phyloP scores from a whole-genome alignment of 1,140 invertebrate genomes.

The Drosophila ogumai region DNA sequence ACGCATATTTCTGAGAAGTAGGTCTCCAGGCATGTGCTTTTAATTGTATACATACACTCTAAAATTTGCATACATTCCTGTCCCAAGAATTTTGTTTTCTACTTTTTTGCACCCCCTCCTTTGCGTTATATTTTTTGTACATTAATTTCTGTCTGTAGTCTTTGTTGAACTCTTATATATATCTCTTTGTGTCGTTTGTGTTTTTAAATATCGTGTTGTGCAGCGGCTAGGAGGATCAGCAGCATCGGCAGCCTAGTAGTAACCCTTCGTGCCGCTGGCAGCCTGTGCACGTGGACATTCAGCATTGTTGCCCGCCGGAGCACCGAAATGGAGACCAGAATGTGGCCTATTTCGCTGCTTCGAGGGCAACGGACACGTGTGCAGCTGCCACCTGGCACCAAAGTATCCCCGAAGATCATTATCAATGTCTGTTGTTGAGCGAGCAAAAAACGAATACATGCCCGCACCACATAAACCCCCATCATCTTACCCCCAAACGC shows the following conservation, averaged over 20 bases:
- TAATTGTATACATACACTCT: slow-evolving; percentile 46
- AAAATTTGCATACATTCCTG: slow-evolving; percentile 73
- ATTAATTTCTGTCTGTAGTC: slow-evolving; percentile 55
- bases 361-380: slow-evolving; percentile 47
- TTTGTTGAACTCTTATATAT: slow-evolving; percentile 51
- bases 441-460: slow-evolving; percentile 45
- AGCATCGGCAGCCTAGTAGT: slow-evolving; percentile 14
- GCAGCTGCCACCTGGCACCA: slow-evolving; percentile 56
- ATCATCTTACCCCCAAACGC: slow-evolving; percentile 4
- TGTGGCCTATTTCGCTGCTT: slow-evolving; percentile 64
- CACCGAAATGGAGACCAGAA: slow-evolving; percentile 57
- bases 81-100: slow-evolving; percentile 55
- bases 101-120: slow-evolving; percentile 11
- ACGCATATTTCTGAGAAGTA: slow-evolving; percentile 44
- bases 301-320: slow-evolving; percentile 67
- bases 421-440: slow-evolving; percentile 70
- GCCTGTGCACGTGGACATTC: slow-evolving; percentile 42
- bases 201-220: slow-evolving; percentile 50
- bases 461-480: slow-evolving; percentile 23
- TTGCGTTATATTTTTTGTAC: slow-evolving; percentile 31
- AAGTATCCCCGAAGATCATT: slow-evolving; percentile 7
- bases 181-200: slow-evolving; percentile 58
- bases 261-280: slow-evolving; percentile 44
- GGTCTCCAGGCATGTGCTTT: slow-evolving; percentile 36
- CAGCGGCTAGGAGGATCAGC: slow-evolving; percentile 35